Conservation (phyloP, 2,113 vertebrate genomes). For the Bolborhynchus lineola region DNA sequence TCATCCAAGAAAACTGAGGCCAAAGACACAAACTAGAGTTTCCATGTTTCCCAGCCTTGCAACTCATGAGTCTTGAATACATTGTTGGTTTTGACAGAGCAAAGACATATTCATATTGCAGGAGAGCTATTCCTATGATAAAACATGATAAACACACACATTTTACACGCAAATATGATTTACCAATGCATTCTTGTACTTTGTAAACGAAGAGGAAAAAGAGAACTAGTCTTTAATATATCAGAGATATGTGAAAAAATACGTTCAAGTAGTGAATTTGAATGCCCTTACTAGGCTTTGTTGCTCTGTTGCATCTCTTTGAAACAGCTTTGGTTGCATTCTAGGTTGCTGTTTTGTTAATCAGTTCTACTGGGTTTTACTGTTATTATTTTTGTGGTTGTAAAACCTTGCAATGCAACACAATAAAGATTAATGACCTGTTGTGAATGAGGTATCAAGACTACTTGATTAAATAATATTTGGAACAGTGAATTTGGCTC, state of each 20-base stretch:
- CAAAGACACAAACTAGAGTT: neutral
- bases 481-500: neutral
- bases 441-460: neutral
- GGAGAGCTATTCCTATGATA: neutral
- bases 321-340: neutral
- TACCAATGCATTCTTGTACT: neutral
- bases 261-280: neutral
- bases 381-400: neutral
- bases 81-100: neutral
- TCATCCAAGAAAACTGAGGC: neutral
- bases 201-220: neutral
- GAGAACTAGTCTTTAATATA: neutral
- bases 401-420: neutral
- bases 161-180: neutral
- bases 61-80: neutral
- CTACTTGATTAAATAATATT: neutral
- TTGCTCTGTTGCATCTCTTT: neutral
- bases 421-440: neutral
- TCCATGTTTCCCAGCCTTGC: neutral
- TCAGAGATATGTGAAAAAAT: neutral
- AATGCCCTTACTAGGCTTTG: neutral
- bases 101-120: neutral
- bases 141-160: accelerated
- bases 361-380: neutral
- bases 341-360: neutral